Evolutionary conservation across 2,797 vertebrate species (phyloP).

Genomic region (Alosa sapidissima): DNA sequence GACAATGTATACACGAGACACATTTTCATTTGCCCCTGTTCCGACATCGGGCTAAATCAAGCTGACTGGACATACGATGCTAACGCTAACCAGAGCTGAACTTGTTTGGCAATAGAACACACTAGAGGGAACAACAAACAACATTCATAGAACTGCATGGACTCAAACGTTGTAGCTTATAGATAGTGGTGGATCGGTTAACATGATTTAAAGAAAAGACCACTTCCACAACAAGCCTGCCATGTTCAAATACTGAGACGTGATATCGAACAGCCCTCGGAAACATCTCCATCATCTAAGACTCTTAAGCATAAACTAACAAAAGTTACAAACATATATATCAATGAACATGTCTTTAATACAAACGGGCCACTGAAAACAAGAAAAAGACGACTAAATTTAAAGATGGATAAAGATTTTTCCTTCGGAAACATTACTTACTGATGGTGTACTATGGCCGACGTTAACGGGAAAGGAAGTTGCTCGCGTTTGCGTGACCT

Average conservation of each 20-base stretch:
- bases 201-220: neutral
- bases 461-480: slow-evolving; percentile 79
- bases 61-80: neutral
- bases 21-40: neutral
- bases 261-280: neutral
- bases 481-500: slow-evolving; percentile 54
- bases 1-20: neutral
- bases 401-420: slow-evolving; percentile 69
- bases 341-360: neutral
- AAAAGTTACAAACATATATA: neutral
- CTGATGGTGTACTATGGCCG: slow-evolving; percentile 70
- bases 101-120: neutral
- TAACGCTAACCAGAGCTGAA: neutral
- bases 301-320: neutral
- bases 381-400: neutral
- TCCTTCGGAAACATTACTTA: slow-evolving; percentile 61
- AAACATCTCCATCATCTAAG: neutral
- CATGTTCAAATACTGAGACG: neutral
- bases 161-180: neutral
- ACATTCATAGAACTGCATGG: neutral
- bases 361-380: neutral
- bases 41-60: neutral
- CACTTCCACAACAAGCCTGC: neutral
- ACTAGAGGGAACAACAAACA: neutral
- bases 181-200: neutral